Percentiles rank a stretch among this genome's conserved stretches.
phyloP scores from a whole-genome alignment of 2,888 invertebrate species.

The Eristalis tenax region DNA sequence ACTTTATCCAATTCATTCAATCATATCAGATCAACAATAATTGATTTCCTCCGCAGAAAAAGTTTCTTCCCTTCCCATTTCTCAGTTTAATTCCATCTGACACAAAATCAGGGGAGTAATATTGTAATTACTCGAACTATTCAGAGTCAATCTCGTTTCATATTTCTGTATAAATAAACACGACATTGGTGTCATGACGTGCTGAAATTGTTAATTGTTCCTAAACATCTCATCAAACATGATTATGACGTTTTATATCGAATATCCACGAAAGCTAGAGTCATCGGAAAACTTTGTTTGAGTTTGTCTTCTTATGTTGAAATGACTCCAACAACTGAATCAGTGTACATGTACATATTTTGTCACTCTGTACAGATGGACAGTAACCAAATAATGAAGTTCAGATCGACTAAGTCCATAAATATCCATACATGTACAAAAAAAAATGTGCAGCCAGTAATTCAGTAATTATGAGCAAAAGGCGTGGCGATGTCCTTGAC shows the following conservation, averaged over 20 bases:
- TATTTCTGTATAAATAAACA: no score
- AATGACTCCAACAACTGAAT: background rate
- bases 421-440: no score
- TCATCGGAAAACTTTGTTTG: background rate
- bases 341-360: background rate
- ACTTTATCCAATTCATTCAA: no score
- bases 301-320: background rate
- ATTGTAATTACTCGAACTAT: no score
- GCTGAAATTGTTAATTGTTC: background rate
- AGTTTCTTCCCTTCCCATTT: no score
- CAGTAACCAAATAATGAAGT: background rate
- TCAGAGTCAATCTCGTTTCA: no score
- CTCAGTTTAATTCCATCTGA: no score
- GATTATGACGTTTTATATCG: background rate
- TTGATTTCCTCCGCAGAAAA: no score
- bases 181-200: background rate
- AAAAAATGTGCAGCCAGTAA: slow-evolving; percentile 21
- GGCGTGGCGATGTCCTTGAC: slow-evolving; percentile 23
- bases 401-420: no score
- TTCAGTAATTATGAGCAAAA: slow-evolving; percentile 41
- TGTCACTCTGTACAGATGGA: background rate
- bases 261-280: background rate
- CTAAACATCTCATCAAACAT: background rate
- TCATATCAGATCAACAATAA: no score
- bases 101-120: no score